Evolutionary conservation across 2,113 vertebrate species (phyloP), one percentile per base, ranked within the genome.

Genomic region (Calonectris borealis): DNA sequence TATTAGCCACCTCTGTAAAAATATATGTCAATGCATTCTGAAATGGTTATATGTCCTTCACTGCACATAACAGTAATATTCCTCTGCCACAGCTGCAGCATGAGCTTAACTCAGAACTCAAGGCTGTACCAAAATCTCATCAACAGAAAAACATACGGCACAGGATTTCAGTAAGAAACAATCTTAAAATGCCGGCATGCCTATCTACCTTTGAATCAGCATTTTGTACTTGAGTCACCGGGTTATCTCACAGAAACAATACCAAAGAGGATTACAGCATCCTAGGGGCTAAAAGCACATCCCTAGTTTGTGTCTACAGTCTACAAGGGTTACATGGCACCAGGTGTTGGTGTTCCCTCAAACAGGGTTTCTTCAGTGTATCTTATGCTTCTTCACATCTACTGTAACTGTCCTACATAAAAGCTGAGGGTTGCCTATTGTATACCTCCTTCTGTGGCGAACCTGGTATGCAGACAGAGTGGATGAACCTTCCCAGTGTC

Each of bases 181-280:
- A 49, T 72, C 55, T 85, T 83, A 54, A 94, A 97, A 93, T 93
- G 87, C 71, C 93, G 97, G 79, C 87, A 82, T 68, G 81, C 73
- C 85, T 88, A 32, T 64, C 75, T 66, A n/a, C 73, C 34, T 96
- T 58, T 34, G 61, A 86, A 85, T 70, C 55, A 86, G 62, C 14
- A 49, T 38, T 86, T 8, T 55, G 27, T 65, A 7, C 13, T 86
- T 86, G 38, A 78, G 76, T 85, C 86, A 71, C 24, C 18, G 14
- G 46, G 49, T 72, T 80, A 22, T 66, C 94, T 55, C 66, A 44
- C 61, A 93, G 80, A 92, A 85, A 91, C 27, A 48, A 48, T 22
- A 90, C 49, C 65, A 62, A 88, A 78, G 77, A 95, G 26, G 49
- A 68, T 60, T 46, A 71, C 8, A 81, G 55, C 38, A 80, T 34